These are phyloP conservation scores for Argyrosomus japonicus DNA, from an alignment of 2,113 vertebrate species.

Conservation along the genomic window DNA sequence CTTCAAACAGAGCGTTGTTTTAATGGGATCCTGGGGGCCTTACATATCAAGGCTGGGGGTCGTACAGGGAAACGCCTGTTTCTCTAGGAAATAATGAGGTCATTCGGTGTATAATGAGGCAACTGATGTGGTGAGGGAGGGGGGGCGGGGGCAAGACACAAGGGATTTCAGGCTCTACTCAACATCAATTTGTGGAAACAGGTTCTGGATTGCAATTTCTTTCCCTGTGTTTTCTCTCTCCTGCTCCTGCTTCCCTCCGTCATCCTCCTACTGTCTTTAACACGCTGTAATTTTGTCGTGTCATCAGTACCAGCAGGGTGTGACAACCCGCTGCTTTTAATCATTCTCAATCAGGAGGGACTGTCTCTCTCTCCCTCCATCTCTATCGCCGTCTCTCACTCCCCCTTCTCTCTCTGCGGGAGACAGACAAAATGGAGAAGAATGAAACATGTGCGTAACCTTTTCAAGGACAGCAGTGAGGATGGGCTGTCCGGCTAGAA, in stretches of 20 bases:
- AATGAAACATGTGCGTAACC: conserved; percentile 79
- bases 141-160: conserved; percentile 1
- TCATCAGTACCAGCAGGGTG: conserved; percentile 75
- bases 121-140: conserved; percentile 47
- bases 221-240: conserved; percentile 17
- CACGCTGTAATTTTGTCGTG: conserved; percentile 73
- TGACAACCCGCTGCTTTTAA: conserved; percentile 81
- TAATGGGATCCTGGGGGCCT: conserved; percentile 74
- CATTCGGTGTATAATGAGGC: conserved; percentile 72
- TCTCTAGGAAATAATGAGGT: conserved; percentile 79
- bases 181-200: conserved; percentile 66
- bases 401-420: conserved; percentile 18
- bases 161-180: conserved; percentile 66
- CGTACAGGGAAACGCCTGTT: conserved; percentile 66
- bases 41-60: conserved; percentile 69
- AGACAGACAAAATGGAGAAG: conserved; percentile 78
- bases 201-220: conserved; percentile 52
- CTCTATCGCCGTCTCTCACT: conserved; percentile 14
- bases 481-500: conserved; percentile 73
- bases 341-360: conserved; percentile 81
- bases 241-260: background rate
- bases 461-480: conserved; percentile 79
- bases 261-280: conserved; percentile 64
- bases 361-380: conserved; percentile 42
- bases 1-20: conserved; percentile 66